Percentiles rank a stretch among this genome's conserved stretches.
Evolutionary conservation across 2,797 vertebrate species (phyloP).

Genomic region (Gallirallus australis): DNA sequence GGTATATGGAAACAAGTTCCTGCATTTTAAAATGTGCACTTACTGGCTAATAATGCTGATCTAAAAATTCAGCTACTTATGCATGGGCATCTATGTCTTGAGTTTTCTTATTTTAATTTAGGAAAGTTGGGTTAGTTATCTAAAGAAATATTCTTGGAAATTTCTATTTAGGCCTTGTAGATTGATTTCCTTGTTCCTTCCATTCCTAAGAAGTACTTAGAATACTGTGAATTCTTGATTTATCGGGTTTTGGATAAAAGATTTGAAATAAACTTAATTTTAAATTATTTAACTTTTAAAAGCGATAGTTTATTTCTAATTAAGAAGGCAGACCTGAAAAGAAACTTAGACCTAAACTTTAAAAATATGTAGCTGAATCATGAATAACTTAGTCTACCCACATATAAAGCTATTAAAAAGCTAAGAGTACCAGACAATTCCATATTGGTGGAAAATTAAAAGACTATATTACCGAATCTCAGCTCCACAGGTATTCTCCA

Average conservation of each 20-base stretch:
- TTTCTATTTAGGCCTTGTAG: background rate
- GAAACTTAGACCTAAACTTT: background rate
- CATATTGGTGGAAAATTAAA: background rate
- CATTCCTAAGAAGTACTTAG: background rate
- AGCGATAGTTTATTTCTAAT: background rate
- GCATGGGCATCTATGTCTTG: fast-evolving
- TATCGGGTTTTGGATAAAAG: background rate
- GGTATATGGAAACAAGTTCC: background rate
- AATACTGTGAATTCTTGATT: background rate
- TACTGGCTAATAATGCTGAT: background rate
- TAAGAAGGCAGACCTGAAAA: background rate
- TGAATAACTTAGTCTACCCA: background rate
- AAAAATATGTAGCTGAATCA: background rate
- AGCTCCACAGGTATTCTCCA: background rate
- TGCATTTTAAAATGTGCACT: background rate
- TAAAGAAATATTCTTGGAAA: background rate
- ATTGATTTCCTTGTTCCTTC: background rate
- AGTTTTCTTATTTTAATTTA: background rate
- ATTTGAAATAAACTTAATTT: background rate
- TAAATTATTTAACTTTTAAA: background rate
- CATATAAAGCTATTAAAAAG: background rate
- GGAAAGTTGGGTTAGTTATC: background rate
- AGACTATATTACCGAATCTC: background rate
- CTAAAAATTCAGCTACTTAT: background rate
- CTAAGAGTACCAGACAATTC: background rate